Evolutionary conservation across 1,140 invertebrate species (phyloP), one percentile per base, ranked within the genome.

Genomic region (Brachionus asplanchnoidis): DNA sequence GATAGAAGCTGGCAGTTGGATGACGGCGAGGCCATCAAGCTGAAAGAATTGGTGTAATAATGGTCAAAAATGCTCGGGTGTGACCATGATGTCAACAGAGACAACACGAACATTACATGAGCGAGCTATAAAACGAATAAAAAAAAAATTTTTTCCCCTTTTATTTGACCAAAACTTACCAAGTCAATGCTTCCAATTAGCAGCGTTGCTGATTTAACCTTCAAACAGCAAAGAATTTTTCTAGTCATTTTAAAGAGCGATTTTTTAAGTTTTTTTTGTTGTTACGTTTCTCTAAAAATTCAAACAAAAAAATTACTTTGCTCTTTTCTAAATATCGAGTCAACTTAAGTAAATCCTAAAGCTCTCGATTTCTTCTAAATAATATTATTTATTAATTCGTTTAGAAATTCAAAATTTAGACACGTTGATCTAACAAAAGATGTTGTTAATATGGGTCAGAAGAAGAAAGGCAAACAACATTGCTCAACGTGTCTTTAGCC

Each of bases 201-300:
- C 42, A 77, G 50, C 9, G 73, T 77, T 23, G 73, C 73, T 77
- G 73, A 77, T 32, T 77, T 77, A 8, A 77, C 50, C 32, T 77
- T 77, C 73, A 77, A 77, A n/a, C 73, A 77, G 73, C 73, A 77
- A 26, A 77, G 28, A 20, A 77, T 77, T 77, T 20, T 17, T 77
- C 12, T 77, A 12, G 7, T 50, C 73, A 77, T 77, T 23, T 23
- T 77, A 5, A 17, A 6, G 11, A 53, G 46, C 46, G 14, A 17
- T 14, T 36, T 36, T 36, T 36, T 3, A 28, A 3, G 28, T 2
- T 28, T 36, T n/a, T 36, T 1, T 36, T 36, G 6, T 36, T 36
- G 32, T 36, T 36, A 7, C 4, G 0, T 36, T 36, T 36, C 2
- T 36, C 32, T 36, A 36, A 36, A 36, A 36, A 36, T 36, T 36